Evolutionary conservation across 2,797 vertebrate species (phyloP), one percentile per base, ranked within the genome.

Genomic region (Glyptemys insculpta): DNA sequence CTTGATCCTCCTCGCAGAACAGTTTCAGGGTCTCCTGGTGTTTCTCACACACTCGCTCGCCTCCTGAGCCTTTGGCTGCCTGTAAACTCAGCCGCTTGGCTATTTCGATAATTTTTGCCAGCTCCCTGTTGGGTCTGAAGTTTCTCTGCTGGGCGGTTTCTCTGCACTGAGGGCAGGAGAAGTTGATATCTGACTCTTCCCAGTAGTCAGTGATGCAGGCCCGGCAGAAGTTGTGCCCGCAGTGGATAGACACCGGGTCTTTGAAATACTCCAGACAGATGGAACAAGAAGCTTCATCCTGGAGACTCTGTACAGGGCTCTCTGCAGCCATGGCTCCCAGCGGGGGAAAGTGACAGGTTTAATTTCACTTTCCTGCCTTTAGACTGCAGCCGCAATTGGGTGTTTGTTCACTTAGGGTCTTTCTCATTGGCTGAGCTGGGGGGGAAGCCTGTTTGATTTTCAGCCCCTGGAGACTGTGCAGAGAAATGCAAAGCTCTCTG

Each of bases 111-210:
- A 97, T 56, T 7, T 79, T 80, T 0, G 96, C 97, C 90, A 98
- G 83, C 47, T 97, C 95, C 4, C 95, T 89, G 90, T 98, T 98
- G 12, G 97, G 97, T 6, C 96, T 85, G 8, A 98, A 89, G 12
- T 81, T 79, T 1, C 52, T 83, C 56, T 76, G 82, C 34, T 93
- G 90, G 1, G 96, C 97, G 41, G 88, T n/a, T 9, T 96, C 92
- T 11, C 79, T 41, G 84, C 98, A 98, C 2, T 31, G 93, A 0
- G 98, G 97, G 79, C 98, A 98, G 3, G 92, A 0, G 23, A 96
- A 97, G 31, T 41, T 7, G 5, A 6, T 81, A 11, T 53, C 41
- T 5, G 59, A 25, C 31, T 87, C 76, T 44, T 59, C 83, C 98
- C 97, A 97, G 86, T 92, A 94, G 47, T 79, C 81, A 21, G 78